Base-by-base conservation (phyloP, 1,140 invertebrate genomes). In the Dendroctonus ponderosae region DNA sequence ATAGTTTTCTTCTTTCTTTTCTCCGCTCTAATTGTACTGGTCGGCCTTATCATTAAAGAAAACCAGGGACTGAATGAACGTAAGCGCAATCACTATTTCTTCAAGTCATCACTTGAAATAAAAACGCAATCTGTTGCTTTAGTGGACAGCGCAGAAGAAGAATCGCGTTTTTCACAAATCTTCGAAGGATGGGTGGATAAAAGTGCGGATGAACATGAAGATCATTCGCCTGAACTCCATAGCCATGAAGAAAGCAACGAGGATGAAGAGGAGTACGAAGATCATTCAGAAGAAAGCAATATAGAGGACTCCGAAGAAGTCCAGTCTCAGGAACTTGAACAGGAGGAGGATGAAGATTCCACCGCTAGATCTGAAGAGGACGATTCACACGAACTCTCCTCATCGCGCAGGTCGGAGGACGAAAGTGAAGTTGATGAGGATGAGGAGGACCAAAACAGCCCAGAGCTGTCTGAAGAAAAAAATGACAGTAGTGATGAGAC, bases 121-220 rank as follows among this genome's bases (percentile, higher is more conserved):
- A 46, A 46, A 46, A 11, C 12, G 12, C 9, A 46, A 11, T 11
- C 9, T 46, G 12, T 3, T 46, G 12, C 9, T 46, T 46, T 70
- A 91, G 90, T 90, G 72, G 89, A 90, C 74, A 87, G 85, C 37
- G 86, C 88, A 43, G 73, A 88, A 68, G 81, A 83, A 8, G 85
- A 90, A 73, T 91, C 89, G 26, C 81, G 84, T 41, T 91, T 88
- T 80, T 86, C 89, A 8, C 84, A 84, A 72, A 83, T 88, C 48
- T 86, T 92, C 66, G 87, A 90, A 75, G 89, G 89, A 8, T 91
- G 89, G 89, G 82, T 91, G n/a, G 90, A 90, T 72, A 9, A 80
- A 80, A 60, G 80, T 65, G 81, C 85, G 60, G 80, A 76, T 51
- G 83, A 85, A 79, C 68, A 74, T 57, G 76, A 78, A 7, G 71